Evolutionary conservation across 2,113 vertebrate genomes (phyloP).

Genomic region (Pterophyllum scalare): DNA sequence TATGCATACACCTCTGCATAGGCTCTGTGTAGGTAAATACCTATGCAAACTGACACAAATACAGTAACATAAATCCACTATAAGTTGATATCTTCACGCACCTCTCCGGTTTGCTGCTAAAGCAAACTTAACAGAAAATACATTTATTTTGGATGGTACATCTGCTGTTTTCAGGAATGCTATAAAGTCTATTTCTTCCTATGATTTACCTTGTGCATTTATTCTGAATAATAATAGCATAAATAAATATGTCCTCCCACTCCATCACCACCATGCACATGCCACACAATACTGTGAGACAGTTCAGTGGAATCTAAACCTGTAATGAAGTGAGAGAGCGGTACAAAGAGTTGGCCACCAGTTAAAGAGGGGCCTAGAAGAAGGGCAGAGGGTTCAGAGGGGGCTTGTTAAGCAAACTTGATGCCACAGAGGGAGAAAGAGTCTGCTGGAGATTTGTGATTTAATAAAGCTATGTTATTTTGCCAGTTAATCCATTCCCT

Average conservation of each 20-base stretch:
- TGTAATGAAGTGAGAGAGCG: conserved; percentile 42
- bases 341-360: conserved; percentile 32
- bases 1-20: too few species aligned
- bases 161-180: not conserved
- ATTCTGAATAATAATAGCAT: conserved; percentile 2
- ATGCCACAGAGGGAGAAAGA: conserved; percentile 29
- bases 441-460: conserved; percentile 40
- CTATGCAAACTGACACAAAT: too few species aligned
- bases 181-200: not conserved
- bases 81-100: too few species aligned
- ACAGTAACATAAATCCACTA: too few species aligned
- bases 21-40: too few species aligned
- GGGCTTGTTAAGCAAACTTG: conserved; percentile 60
- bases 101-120: too few species aligned
- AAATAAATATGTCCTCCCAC: not conserved
- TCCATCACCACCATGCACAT: not conserved
- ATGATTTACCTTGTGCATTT: not conserved
- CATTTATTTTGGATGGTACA: not conserved
- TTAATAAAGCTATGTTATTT: conserved; percentile 71
- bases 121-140: too few species aligned
- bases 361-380: conserved; percentile 63
- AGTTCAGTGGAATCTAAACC: conserved; percentile 49
- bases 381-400: conserved; percentile 44
- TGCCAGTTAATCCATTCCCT: conserved; percentile 58
- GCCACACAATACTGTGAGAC: conserved; percentile 40